Evolutionary conservation across 2,113 vertebrate genomes (phyloP).

Genomic region (Hippocampus mohnikei): DNA sequence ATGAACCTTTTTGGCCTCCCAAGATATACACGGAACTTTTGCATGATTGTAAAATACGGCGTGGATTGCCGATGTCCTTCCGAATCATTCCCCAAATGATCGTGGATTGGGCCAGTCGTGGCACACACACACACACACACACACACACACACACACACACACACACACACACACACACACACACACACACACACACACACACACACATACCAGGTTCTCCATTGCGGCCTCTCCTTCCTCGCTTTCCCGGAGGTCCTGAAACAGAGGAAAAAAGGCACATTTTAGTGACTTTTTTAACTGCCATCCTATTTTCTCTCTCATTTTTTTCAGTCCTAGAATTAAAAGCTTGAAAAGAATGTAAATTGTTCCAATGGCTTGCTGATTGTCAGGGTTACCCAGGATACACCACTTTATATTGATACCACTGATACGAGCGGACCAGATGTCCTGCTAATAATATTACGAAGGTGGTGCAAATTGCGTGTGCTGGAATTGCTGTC

Average conservation of each 20-base stretch:
- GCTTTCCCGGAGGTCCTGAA: constrained; percentile 92
- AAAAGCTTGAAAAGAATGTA: background rate
- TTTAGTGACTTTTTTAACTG: constrained; percentile 27
- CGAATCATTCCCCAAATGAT: constrained; percentile 39
- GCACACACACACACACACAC: constrained; percentile 67
- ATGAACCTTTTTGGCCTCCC: constrained; percentile 44
- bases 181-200: constrained; percentile 67
- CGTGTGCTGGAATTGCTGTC: too few species aligned
- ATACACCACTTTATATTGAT: too few species aligned
- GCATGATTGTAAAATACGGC: constrained; percentile 38
- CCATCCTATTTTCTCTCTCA: constrained; percentile 22
- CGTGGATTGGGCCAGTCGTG: constrained; percentile 26
- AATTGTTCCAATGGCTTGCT: too few species aligned
- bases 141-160: constrained; percentile 67
- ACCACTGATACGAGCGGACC: too few species aligned
- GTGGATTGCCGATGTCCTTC: constrained; percentile 43
- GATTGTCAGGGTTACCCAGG: too few species aligned
- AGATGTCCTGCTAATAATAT: too few species aligned
- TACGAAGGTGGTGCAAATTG: too few species aligned
- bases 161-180: constrained; percentile 73
- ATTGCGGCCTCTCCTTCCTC: constrained; percentile 92
- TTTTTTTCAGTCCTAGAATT: constrained; percentile 9
- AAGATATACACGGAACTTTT: constrained; percentile 51
- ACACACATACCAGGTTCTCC: constrained; percentile 87
- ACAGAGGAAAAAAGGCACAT: constrained; percentile 32